Percentiles rank a stretch among this genome's conserved stretches.
Conservation (phyloP, 1,140 invertebrate genomes). For the Copidosoma floridanum region DNA sequence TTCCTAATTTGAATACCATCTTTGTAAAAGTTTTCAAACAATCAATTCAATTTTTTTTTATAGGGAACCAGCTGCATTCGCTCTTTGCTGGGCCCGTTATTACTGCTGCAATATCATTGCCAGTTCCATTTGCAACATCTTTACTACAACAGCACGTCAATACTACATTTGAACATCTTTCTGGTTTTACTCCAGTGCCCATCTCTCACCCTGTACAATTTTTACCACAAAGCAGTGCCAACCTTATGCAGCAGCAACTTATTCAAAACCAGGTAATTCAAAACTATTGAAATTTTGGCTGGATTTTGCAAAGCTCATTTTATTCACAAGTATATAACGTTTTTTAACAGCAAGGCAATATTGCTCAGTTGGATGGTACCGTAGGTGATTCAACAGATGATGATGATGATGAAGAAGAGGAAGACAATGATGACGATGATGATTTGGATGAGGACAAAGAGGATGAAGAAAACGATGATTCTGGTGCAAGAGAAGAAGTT, state of each 20-base stretch:
- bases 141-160: slow-evolving; percentile 85
- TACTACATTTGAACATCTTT: slow-evolving; percentile 66
- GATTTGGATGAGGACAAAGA: slow-evolving; percentile 71
- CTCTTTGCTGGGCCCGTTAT: slow-evolving; percentile 81
- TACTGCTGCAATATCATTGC: slow-evolving; percentile 80
- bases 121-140: slow-evolving; percentile 72
- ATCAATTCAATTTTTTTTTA: slow-evolving; percentile 26
- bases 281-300: neutral
- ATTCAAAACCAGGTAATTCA: slow-evolving; percentile 39
- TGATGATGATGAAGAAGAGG: slow-evolving; percentile 76
- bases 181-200: slow-evolving; percentile 49
- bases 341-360: slow-evolving; percentile 43
- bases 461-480: slow-evolving; percentile 68
- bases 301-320: neutral
- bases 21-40: neutral
- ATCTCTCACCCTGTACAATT: slow-evolving; percentile 46
- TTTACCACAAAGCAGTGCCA: slow-evolving; percentile 41
- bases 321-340: neutral
- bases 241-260: slow-evolving; percentile 37
- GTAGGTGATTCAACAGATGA: slow-evolving; percentile 74
- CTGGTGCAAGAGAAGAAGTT: slow-evolving; percentile 61
- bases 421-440: slow-evolving; percentile 71
- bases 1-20: neutral
- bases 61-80: slow-evolving; percentile 62
- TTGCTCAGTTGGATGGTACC: slow-evolving; percentile 68